phyloP scores from a whole-genome alignment of 2,113 vertebrate species.

The Lota lota region DNA sequence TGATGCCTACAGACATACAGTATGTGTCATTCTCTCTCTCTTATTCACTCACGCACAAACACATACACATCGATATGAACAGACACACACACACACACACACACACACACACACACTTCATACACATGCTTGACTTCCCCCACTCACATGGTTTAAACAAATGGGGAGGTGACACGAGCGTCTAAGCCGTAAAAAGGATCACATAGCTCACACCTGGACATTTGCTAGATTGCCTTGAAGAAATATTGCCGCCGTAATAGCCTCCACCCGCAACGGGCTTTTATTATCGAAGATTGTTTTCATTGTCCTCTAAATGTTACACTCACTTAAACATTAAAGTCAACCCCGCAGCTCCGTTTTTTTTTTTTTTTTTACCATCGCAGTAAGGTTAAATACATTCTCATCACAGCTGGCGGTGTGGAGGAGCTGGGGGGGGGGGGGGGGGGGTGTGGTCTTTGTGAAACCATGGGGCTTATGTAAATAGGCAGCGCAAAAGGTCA shows the following conservation, averaged over 20 bases:
- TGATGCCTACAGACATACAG: background rate
- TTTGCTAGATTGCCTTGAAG: slow-evolving; percentile 46
- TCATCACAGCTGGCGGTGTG: slow-evolving; percentile 43
- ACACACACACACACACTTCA: slow-evolving; percentile 21
- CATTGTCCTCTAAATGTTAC: slow-evolving; percentile 42
- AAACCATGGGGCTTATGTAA: slow-evolving; percentile 65
- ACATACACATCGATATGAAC: background rate
- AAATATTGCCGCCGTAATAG: slow-evolving; percentile 20
- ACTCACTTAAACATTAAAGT: slow-evolving; percentile 45
- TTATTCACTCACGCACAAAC: background rate
- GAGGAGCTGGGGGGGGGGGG: too few species aligned
- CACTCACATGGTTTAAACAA: slow-evolving; percentile 31
- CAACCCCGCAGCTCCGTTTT: slow-evolving; percentile 22
- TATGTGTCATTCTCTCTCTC: background rate
- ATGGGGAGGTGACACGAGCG: slow-evolving; percentile 48
- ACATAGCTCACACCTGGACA: slow-evolving; percentile 46
- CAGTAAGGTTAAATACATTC: slow-evolving; percentile 53
- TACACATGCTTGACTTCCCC: background rate
- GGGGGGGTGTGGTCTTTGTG: slow-evolving; percentile 19
- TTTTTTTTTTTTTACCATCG: slow-evolving; percentile 12
- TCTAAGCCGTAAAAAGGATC: slow-evolving; percentile 36
- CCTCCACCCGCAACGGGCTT: background rate
- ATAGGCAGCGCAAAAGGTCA: slow-evolving; percentile 57
- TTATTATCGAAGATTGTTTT: slow-evolving; percentile 4
- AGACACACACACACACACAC: slow-evolving; percentile 13